Base-by-base conservation (phyloP, 2,797 vertebrate species). In the Neostethus bicornis region DNA sequence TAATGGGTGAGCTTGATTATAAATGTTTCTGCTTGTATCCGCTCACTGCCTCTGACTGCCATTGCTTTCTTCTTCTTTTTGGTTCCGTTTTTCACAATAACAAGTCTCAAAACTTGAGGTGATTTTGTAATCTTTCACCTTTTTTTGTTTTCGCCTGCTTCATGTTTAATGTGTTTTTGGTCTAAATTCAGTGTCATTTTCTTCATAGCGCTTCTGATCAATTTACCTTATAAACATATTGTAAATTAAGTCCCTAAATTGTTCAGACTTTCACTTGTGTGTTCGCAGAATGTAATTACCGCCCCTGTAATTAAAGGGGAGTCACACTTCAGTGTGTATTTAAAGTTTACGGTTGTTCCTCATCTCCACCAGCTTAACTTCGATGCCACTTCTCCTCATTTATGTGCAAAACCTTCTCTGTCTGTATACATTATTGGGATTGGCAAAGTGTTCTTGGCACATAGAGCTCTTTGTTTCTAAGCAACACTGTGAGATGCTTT, bases 401-500 rank as follows among this genome's bases (percentile, higher is more conserved):
- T 47, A 34, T 24, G 35, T 19, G 19, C 9, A 49, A 16, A 39
- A 54, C 48, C 35, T 66, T 61, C 55, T 61, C n/a, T 47, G 37
- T 29, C 31, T 67, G 26, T 66, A 43, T 29, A 46, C 12, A 28
- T 39, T 24, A 55, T 46, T 68, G 31, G 42, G 59, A 43, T n/a
- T 51, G 66, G 64, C 57, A 17, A 20, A 57, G 21, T 12, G 13
- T 50, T 45, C 45, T 39, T 55, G 58, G 44, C 52, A 39, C 51
- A 26, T 47, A 41, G 46, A 61, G 59, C 51, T 28, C 4, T 4
- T 66, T 29, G 71, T 83, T 75, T 79, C 83, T 34, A 71, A 50
- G 83, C 81, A 85, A 83, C 77, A 47, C n/a, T 37, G 19, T 34
- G 46, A 66, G 51, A 56, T 1, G 8, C 29, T 43, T 67, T 67